Conservation (phyloP, 2,888 invertebrate genomes). For the Campoletis raptor region DNA sequence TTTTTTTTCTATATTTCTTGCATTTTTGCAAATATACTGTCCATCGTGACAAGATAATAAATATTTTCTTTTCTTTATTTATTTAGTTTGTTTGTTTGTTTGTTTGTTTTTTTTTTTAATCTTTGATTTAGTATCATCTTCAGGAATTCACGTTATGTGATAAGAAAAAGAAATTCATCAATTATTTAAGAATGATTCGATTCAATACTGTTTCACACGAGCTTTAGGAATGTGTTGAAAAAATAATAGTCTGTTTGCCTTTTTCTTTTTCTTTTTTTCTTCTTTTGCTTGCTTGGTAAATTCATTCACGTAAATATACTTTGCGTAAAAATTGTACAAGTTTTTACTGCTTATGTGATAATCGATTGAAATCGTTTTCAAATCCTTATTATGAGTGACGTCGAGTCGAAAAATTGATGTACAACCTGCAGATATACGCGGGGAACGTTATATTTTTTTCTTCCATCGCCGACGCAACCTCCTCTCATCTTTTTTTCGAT, state of each 20-base stretch:
- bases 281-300: neutral
- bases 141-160: slow-evolving; percentile 21
- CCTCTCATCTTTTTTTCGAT: slow-evolving; percentile 3
- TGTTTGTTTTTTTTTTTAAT: too few relatives aligned
- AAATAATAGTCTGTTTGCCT: slow-evolving; percentile 35
- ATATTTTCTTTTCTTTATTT: slow-evolving; percentile 3
- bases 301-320: neutral
- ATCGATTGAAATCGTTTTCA: neutral
- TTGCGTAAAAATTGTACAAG: slow-evolving; percentile 1
- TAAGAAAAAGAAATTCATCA: slow-evolving; percentile 13
- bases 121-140: slow-evolving; percentile 15
- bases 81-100: too few relatives aligned
- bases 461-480: slow-evolving; percentile 35
- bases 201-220: slow-evolving; percentile 58
- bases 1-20: slow-evolving; percentile 3
- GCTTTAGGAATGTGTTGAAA: slow-evolving; percentile 53
- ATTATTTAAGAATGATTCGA: slow-evolving; percentile 12
- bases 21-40: neutral
- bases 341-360: neutral
- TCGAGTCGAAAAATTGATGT: neutral
- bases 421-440: slow-evolving; percentile 59
- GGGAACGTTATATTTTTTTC: slow-evolving; percentile 61
- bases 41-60: slow-evolving; percentile 18
- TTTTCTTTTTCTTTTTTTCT: neutral
- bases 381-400: neutral